These are phyloP conservation scores for Lacerta viridis DNA, from an alignment of 2,797 vertebrate genomes.

Conservation along the genomic window DNA sequence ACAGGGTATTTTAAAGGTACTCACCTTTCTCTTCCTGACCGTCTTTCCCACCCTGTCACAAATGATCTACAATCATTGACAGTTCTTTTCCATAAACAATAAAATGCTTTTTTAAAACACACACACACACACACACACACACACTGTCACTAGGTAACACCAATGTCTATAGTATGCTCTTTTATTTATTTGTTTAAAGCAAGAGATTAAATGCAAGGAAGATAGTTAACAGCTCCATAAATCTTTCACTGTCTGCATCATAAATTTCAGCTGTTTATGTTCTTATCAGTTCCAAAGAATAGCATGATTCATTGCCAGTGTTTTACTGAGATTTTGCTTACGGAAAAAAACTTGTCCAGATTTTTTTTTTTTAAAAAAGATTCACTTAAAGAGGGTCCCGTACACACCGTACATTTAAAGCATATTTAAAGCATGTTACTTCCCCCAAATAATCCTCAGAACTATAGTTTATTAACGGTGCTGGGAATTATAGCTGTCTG, in stretches of 20 bases:
- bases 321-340: slow-evolving; percentile 37
- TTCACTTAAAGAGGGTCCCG: background rate
- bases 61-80: background rate
- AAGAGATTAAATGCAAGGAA: background rate
- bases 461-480: too few species aligned
- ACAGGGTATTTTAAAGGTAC: background rate
- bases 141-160: slow-evolving; percentile 34
- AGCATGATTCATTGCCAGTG: slow-evolving; percentile 27
- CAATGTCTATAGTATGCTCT: fast-evolving
- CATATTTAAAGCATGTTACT: too few species aligned
- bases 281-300: slow-evolving; percentile 46
- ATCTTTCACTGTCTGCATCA: slow-evolving; percentile 11
- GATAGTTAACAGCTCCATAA: slow-evolving; percentile 2
- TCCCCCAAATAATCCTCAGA: too few species aligned
- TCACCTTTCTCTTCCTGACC: background rate
- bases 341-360: background rate
- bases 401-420: too few species aligned
- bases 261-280: slow-evolving; percentile 34
- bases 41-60: background rate
- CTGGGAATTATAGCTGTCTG: too few species aligned
- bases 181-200: slow-evolving; percentile 21
- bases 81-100: slow-evolving; percentile 33
- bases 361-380: background rate
- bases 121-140: slow-evolving; percentile 5
- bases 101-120: slow-evolving; percentile 22